Percentiles rank a stretch among this genome's conserved stretches.
These are phyloP conservation scores for Anabas testudineus DNA, from an alignment of 2,797 vertebrate genomes.

Conservation along the genomic window DNA sequence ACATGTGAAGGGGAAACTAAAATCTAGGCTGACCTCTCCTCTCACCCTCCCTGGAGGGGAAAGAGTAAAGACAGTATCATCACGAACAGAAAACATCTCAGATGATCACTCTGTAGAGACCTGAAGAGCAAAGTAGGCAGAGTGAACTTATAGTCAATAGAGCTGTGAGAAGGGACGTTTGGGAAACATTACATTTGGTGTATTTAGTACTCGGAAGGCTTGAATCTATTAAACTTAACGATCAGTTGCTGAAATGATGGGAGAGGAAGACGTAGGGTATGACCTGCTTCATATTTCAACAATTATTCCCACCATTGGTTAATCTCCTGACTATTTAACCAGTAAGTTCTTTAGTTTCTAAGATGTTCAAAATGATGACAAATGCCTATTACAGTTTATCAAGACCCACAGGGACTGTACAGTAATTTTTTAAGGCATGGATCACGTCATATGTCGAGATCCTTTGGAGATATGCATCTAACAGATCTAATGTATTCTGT, in stretches of 20 bases:
- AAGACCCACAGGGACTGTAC: background rate
- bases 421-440: too few relatives aligned
- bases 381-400: background rate
- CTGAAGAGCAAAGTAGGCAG: background rate
- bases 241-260: too few relatives aligned
- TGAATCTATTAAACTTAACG: background rate
- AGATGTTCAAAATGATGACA: background rate
- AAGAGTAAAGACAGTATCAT: conserved; percentile 7
- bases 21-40: conserved; percentile 50
- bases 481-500: too few relatives aligned
- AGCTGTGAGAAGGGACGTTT: too few relatives aligned
- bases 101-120: background rate
- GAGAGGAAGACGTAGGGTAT: too few relatives aligned
- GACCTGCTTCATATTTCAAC: too few relatives aligned
- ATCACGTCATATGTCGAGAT: too few relatives aligned
- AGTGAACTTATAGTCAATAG: background rate
- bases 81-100: conserved; percentile 1
- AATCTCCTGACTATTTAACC: background rate
- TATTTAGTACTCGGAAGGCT: background rate
- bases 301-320: background rate
- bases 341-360: background rate
- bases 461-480: too few relatives aligned
- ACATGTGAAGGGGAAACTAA: conserved; percentile 45
- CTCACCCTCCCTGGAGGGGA: conserved; percentile 17
- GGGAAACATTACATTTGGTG: background rate